phyloP scores from a whole-genome alignment of 2,888 invertebrate species.

The Limnephilus rhombicus region DNA sequence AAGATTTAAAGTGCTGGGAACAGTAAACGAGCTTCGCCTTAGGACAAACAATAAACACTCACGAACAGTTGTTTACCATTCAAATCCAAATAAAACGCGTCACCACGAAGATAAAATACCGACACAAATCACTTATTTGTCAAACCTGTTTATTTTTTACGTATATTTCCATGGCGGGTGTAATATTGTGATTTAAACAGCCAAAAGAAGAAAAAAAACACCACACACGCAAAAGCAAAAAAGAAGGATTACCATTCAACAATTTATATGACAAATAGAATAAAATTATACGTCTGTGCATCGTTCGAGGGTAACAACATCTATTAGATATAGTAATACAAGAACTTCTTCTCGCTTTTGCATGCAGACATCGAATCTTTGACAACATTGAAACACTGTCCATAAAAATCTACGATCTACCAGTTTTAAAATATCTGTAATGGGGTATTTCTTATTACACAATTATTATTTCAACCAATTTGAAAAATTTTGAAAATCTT shows the following conservation, averaged over 20 bases:
- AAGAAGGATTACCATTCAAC: slow-evolving; percentile 57
- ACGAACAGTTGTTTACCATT: slow-evolving; percentile 6
- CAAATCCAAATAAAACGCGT: slow-evolving; percentile 10
- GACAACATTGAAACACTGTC: neutral
- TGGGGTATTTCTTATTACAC: neutral
- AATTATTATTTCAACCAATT: no score
- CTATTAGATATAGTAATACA: slow-evolving; percentile 38
- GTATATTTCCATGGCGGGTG: neutral
- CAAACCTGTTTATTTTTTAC: neutral
- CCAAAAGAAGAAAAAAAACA: slow-evolving; percentile 26
- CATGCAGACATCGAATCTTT: slow-evolving; percentile 56
- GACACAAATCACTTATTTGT: neutral
- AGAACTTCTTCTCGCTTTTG: slow-evolving; percentile 61
- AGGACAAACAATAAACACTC: slow-evolving; percentile 38
- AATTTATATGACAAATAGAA: slow-evolving; percentile 39
- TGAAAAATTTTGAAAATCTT: neutral
- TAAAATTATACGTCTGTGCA: slow-evolving; percentile 48
- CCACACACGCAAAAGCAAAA: slow-evolving; percentile 62
- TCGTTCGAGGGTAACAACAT: slow-evolving; percentile 46
- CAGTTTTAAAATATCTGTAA: neutral
- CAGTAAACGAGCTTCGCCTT: neutral
- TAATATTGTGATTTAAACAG: slow-evolving; percentile 3
- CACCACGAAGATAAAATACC: neutral
- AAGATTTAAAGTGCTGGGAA: slow-evolving; percentile 16
- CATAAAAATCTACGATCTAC: neutral